These are phyloP conservation scores for Anarhynchus alexandrinus DNA, from an alignment of 2,113 vertebrate species.

Conservation along the genomic window DNA sequence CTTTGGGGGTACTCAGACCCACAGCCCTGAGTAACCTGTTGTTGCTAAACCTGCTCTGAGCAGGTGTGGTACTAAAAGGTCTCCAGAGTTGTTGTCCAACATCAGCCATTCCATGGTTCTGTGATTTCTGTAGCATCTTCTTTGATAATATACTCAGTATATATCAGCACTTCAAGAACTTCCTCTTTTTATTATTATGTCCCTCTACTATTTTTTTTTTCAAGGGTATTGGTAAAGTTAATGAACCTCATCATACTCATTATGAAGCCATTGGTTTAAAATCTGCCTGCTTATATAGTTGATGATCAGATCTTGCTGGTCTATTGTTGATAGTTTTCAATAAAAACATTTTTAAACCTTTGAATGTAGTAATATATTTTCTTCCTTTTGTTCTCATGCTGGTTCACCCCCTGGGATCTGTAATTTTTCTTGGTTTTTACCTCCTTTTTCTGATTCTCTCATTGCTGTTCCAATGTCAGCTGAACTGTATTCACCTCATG, in stretches of 20 bases:
- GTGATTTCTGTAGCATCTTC: background rate
- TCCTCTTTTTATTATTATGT: background rate
- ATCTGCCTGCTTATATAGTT: background rate
- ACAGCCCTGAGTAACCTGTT: too few relatives aligned
- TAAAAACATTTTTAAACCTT: background rate
- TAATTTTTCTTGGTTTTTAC: background rate
- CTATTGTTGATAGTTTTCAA: background rate
- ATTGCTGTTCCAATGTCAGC: background rate
- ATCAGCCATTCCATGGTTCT: too few relatives aligned
- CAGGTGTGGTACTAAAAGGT: too few relatives aligned
- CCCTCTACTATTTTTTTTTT: fast-evolving
- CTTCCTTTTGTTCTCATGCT: background rate
- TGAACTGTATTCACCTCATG: background rate
- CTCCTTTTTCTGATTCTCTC: background rate
- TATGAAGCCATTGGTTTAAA: background rate
- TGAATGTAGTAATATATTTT: background rate
- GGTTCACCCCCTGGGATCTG: background rate
- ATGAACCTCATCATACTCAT: background rate
- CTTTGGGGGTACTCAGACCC: too few relatives aligned
- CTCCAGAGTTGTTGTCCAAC: too few relatives aligned
- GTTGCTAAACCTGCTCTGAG: too few relatives aligned
- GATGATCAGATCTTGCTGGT: background rate
- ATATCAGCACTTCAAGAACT: background rate
- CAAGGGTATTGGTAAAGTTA: background rate
- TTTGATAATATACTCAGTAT: background rate